A percentile compares a stretch with the other conserved stretches of the same genome.
These are phyloP conservation scores for Erebia epiphron DNA, from an alignment of 2,888 invertebrate genomes.

Conservation along the genomic window DNA sequence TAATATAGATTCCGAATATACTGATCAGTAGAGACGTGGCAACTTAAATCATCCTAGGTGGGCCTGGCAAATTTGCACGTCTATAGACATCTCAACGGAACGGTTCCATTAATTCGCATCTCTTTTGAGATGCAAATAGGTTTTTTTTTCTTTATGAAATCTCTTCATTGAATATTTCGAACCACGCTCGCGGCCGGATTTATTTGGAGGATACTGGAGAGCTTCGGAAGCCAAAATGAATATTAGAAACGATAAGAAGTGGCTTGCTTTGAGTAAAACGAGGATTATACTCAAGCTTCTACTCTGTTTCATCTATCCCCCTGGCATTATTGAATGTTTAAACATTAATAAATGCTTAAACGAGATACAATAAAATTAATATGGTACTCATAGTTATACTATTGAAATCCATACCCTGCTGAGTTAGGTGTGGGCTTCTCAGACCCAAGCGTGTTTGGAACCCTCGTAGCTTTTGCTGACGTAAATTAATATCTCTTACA, in stretches of 20 bases:
- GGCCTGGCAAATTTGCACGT: neutral
- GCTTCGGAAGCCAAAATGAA: slow-evolving; percentile 56
- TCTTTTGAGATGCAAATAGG: slow-evolving; percentile 80
- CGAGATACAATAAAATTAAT: neutral
- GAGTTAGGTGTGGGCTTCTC: neutral
- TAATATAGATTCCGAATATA: too few species aligned
- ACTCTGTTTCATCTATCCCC: neutral
- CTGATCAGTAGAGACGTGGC: neutral
- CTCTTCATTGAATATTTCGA: slow-evolving; percentile 78
- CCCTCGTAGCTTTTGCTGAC: too few species aligned
- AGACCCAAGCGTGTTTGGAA: neutral
- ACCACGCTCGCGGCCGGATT: slow-evolving; percentile 67
- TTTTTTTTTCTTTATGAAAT: slow-evolving; percentile 72
- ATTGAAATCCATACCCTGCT: too few species aligned
- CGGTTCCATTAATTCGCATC: slow-evolving; percentile 72
- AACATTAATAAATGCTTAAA: neutral
- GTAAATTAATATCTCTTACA: too few species aligned
- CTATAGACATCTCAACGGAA: slow-evolving; percentile 46
- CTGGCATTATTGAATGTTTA: neutral
- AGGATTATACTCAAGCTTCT: neutral
- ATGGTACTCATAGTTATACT: neutral
- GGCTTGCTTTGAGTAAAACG: neutral
- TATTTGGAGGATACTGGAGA: slow-evolving; percentile 49
- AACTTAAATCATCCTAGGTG: neutral
- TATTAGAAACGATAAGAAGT: slow-evolving; percentile 39